Conservation (phyloP, 2,888 invertebrate genomes). For the Lithophane ornitopus region DNA sequence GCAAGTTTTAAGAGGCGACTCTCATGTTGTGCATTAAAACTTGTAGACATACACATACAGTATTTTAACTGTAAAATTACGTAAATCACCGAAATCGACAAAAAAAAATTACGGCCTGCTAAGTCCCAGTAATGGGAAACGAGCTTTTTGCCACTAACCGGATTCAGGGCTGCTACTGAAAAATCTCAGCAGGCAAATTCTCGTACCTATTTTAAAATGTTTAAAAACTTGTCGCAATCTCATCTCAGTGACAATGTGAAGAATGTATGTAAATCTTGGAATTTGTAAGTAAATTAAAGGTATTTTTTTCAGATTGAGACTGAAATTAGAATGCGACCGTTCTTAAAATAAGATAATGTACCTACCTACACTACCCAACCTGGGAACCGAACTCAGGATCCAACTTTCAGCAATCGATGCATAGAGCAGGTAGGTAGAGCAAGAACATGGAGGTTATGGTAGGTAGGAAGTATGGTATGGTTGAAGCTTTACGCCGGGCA, state of each 20-base stretch:
- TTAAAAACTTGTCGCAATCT: background rate
- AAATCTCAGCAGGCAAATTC: background rate
- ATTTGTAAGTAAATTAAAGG: background rate
- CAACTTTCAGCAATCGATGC: background rate
- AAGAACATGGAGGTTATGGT: background rate
- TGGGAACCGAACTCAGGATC: background rate
- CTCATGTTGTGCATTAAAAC: too few relatives aligned
- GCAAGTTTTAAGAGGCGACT: too few relatives aligned
- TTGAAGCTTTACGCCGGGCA: background rate
- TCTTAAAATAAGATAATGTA: background rate
- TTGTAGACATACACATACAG: too few relatives aligned
- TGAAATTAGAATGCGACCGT: too few relatives aligned
- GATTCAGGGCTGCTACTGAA: background rate
- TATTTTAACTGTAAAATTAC: too few relatives aligned
- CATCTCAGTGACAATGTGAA: background rate
- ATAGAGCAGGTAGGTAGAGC: background rate
- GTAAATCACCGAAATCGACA: too few relatives aligned
- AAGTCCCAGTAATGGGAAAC: background rate
- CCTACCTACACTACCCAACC: background rate
- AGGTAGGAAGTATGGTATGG: background rate
- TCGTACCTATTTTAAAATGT: background rate
- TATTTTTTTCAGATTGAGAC: too few relatives aligned
- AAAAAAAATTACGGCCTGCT: too few relatives aligned
- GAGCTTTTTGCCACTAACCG: background rate
- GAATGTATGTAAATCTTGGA: background rate